A percentile compares a stretch with the other conserved stretches of the same genome.
These are phyloP conservation scores for Microcebus murinus DNA, from an alignment of 2,113 vertebrate species.

Conservation along the genomic window DNA sequence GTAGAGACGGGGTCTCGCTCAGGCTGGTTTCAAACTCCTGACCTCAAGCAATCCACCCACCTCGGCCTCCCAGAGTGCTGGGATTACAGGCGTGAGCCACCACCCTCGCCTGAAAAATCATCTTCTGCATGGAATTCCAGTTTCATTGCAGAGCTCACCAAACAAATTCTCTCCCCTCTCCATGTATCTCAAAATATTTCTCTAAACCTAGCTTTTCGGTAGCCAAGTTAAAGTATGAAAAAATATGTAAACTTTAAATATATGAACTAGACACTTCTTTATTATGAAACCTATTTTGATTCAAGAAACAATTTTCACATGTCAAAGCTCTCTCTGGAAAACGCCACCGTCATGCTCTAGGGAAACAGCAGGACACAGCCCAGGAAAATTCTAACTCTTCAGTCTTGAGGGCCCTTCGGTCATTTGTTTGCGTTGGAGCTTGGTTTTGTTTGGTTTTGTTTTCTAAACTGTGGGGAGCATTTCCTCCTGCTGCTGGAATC, in stretches of 20 bases:
- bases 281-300: neutral
- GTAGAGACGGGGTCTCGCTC: too few species aligned
- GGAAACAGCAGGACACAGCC: fast-evolving
- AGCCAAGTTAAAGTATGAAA: neutral
- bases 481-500: neutral
- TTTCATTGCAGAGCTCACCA: neutral
- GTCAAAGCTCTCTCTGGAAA: neutral
- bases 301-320: neutral
- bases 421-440: neutral
- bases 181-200: neutral
- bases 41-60: too few species aligned
- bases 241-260: neutral
- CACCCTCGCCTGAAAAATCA: neutral
- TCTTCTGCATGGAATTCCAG: neutral
- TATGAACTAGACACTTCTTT: neutral
- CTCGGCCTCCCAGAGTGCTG: too few species aligned
- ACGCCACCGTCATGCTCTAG: neutral
- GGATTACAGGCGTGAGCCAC: too few species aligned
- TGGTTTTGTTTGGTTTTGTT: neutral
- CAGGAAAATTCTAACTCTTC: neutral
- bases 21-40: too few species aligned
- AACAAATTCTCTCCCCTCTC: neutral
- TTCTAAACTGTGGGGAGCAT: neutral
- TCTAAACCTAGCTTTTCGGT: neutral
- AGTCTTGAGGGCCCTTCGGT: fast-evolving